Conservation (phyloP, 2,797 vertebrate genomes). For the Anolis apletophallus region DNA sequence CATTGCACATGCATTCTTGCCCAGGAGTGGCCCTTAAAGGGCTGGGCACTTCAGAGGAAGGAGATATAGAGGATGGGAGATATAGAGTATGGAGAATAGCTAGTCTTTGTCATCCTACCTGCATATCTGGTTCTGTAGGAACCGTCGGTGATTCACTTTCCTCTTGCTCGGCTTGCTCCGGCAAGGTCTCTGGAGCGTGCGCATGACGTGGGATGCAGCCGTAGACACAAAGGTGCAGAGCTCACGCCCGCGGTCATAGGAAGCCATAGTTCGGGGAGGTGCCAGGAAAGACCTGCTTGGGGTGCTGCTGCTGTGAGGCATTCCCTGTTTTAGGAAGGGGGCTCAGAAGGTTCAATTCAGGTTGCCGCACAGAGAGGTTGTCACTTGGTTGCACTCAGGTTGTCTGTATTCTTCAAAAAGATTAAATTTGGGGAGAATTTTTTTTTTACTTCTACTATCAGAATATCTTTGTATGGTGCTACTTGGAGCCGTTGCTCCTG, state of each 20-base stretch:
- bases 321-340: not conserved
- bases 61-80: not conserved
- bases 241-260: slow-evolving; percentile 67
- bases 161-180: slow-evolving; percentile 80
- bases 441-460: no score
- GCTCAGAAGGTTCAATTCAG: not conserved
- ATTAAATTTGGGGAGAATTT: not conserved
- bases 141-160: slow-evolving; percentile 89
- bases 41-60: not conserved
- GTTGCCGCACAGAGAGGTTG: not conserved
- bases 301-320: slow-evolving; percentile 1
- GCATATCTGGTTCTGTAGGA: slow-evolving; percentile 92
- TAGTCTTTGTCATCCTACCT: slow-evolving; percentile 69
- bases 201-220: slow-evolving; percentile 86
- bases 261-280: not conserved
- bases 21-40: not conserved
- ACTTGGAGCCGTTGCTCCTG: no score
- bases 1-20: no score
- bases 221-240: slow-evolving; percentile 86
- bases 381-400: not conserved
- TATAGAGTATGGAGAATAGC: not conserved
- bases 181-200: slow-evolving; percentile 84
- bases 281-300: not conserved
- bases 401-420: not conserved
- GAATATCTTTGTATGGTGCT: no score